phyloP scores from a whole-genome alignment of 2,113 vertebrate species.

The Benitochromis conjunctus region DNA sequence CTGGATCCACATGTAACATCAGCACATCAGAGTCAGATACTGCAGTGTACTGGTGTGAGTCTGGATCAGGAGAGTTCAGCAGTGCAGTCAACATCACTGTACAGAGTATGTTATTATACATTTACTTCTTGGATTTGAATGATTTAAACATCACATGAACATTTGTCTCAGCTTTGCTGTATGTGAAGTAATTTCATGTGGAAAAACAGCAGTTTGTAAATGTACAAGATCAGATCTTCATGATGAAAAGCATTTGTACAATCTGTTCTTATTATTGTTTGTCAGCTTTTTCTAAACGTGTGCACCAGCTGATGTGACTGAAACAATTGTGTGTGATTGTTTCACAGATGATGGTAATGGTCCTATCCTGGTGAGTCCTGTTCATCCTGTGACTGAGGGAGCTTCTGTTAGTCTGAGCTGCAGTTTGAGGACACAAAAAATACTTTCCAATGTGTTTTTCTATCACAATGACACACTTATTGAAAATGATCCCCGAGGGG shows the following conservation, averaged over 20 bases:
- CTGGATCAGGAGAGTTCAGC: neutral
- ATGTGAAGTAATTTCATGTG: too few relatives aligned
- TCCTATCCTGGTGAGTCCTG: neutral
- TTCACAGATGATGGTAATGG: accelerated
- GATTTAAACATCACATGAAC: too few relatives aligned
- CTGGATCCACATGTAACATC: neutral
- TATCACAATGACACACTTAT: neutral
- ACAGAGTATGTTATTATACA: neutral
- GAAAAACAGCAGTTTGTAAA: too few relatives aligned
- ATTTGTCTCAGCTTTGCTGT: too few relatives aligned
- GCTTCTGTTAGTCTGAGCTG: neutral
- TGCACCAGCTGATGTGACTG: neutral
- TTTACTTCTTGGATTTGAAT: too few relatives aligned
- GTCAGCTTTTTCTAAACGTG: accelerated
- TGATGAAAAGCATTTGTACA: too few relatives aligned
- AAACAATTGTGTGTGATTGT: neutral
- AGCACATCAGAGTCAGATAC: accelerated
- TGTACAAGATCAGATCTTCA: too few relatives aligned
- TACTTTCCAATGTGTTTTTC: neutral
- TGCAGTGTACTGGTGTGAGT: neutral
- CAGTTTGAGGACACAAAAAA: accelerated
- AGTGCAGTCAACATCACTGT: neutral
- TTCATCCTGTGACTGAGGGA: neutral
- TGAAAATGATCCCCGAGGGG: too few relatives aligned
- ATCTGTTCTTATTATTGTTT: neutral